A percentile compares a stretch with the other conserved stretches of the same genome.
phyloP scores from a whole-genome alignment of 2,113 vertebrate genomes.

The Ailuropoda melanoleuca region DNA sequence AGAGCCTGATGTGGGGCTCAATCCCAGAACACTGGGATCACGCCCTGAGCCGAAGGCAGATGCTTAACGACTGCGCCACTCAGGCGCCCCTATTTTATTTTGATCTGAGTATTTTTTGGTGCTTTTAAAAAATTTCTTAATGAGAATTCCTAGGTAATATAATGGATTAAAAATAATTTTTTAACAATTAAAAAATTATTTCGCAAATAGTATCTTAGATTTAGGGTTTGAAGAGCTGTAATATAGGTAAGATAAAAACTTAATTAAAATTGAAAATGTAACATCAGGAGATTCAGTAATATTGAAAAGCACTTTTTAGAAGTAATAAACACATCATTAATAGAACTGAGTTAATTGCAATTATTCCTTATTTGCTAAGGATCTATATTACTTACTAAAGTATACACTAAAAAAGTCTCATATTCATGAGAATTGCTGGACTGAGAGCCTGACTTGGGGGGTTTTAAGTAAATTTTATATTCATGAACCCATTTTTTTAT shows the following conservation, averaged over 20 bases:
- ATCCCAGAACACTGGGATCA: no score
- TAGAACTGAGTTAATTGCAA: background rate
- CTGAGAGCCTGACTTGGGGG: background rate
- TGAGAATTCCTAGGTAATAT: constrained; percentile 1
- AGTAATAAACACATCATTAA: background rate
- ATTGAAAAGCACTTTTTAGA: constrained; percentile 17
- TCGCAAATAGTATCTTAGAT: background rate
- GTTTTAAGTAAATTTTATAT: constrained; percentile 9
- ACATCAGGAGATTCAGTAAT: background rate
- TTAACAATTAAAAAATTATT: background rate
- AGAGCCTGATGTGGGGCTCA: no score
- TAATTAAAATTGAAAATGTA: constrained; percentile 32
- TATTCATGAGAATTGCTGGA: background rate
- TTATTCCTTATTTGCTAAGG: constrained; percentile 31
- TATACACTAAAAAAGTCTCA: background rate
- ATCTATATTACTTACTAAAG: background rate
- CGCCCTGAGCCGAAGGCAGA: no score
- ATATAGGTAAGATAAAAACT: constrained; percentile 27
- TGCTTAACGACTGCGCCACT: no score
- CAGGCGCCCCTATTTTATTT: background rate
- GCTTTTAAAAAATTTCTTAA: background rate
- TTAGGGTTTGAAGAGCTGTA: background rate
- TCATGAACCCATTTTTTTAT: background rate
- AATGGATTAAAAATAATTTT: constrained; percentile 6
- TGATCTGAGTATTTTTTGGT: background rate